Conservation (phyloP, 2,113 vertebrate genomes). For the Cacatua alba region DNA sequence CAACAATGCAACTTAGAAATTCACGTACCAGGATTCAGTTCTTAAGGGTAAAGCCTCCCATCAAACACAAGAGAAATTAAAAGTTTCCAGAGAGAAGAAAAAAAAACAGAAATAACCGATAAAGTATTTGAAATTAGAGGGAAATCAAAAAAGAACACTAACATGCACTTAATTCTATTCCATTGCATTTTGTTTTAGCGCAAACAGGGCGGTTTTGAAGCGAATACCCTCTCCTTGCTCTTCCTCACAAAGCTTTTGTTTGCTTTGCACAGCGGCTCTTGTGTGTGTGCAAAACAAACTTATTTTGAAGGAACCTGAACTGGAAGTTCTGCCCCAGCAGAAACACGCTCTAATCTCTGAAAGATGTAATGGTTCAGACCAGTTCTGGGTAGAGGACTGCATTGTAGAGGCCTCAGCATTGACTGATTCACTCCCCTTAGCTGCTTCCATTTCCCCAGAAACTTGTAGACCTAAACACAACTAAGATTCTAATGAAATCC, state of each 20-base stretch:
- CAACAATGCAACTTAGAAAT: neutral
- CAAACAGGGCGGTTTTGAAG: neutral
- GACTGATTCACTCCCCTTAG: neutral
- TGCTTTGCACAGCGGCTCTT: neutral
- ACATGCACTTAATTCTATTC: neutral
- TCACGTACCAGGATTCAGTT: neutral
- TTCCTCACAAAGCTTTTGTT: neutral
- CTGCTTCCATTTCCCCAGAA: neutral
- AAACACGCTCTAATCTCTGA: neutral
- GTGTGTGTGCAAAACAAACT: neutral
- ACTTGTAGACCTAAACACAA: neutral
- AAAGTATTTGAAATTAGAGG: neutral
- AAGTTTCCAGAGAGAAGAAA: neutral
- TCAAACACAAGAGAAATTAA: neutral
- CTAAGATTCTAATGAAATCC: neutral
- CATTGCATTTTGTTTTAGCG: neutral
- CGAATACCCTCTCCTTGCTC: neutral
- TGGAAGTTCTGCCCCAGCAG: neutral
- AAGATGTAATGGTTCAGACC: neutral
- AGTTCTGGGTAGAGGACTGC: neutral
- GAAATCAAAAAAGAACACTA: neutral
- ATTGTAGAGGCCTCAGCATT: neutral
- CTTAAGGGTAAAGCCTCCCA: neutral
- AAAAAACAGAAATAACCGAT: neutral
- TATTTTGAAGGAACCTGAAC: neutral